These are phyloP conservation scores for Ophraella communa DNA, from an alignment of 2,888 invertebrate genomes.

Conservation along the genomic window DNA sequence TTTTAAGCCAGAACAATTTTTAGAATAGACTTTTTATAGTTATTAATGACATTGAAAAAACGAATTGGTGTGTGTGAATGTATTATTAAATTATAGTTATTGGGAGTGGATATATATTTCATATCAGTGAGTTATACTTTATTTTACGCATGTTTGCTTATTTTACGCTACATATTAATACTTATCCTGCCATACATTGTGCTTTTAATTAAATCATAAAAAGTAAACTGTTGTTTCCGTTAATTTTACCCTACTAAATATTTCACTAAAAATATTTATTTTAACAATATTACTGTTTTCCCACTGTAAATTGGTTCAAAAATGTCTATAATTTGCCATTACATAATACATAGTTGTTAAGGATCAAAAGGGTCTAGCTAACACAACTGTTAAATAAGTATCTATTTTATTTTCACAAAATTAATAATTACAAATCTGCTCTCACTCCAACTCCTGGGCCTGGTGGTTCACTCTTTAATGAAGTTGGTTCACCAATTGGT, in stretches of 20 bases:
- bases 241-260: too few species aligned
- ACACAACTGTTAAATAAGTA: not conserved
- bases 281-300: too few species aligned
- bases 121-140: conserved; percentile 30
- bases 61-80: not conserved
- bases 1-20: not conserved
- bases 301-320: too few species aligned
- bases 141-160: conserved; percentile 26
- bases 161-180: conserved; percentile 34
- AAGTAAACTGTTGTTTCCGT: not conserved
- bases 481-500: conserved; percentile 87
- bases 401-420: conserved; percentile 11
- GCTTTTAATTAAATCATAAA: conserved; percentile 30
- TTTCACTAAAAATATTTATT: too few species aligned
- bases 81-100: conserved; percentile 7
- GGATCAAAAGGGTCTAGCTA: not conserved
- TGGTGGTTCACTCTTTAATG: conserved; percentile 83
- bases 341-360: too few species aligned
- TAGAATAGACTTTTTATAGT: not conserved
- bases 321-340: too few species aligned
- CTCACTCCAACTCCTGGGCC: conserved; percentile 92
- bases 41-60: not conserved
- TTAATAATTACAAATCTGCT: conserved; percentile 66
- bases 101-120: conserved; percentile 41
- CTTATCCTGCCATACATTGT: conserved; percentile 28